These are phyloP conservation scores for Lethenteron camtschaticum DNA, from an alignment of 2,113 vertebrate species.

Conservation along the genomic window DNA sequence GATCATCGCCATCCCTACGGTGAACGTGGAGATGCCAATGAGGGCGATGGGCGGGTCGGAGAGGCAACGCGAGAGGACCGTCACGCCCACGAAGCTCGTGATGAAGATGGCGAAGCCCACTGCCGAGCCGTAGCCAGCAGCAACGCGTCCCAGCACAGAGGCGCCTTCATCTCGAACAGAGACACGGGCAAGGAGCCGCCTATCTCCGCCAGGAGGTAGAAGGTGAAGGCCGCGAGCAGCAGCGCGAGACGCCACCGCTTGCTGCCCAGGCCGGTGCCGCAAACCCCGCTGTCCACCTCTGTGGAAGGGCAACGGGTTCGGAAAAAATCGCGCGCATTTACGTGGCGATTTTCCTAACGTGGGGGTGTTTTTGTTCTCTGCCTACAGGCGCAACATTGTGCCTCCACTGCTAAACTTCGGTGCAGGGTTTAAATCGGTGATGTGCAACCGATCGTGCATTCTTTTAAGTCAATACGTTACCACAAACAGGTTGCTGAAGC, in stretches of 20 bases:
- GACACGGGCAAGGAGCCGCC: background rate
- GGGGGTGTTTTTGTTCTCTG: too few relatives aligned
- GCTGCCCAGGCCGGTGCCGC: background rate
- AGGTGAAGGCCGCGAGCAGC: background rate
- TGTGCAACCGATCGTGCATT: too few relatives aligned
- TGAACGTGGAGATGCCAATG: background rate
- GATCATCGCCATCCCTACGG: constrained; percentile 1
- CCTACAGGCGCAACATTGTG: too few relatives aligned
- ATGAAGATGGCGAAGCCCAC: background rate
- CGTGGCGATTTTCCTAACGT: background rate
- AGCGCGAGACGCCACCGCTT: background rate
- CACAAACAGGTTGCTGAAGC: too few relatives aligned
- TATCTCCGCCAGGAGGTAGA: background rate
- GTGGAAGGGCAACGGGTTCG: constrained; percentile 1
- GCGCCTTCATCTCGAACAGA: constrained; percentile 1
- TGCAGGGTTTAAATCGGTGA: too few relatives aligned
- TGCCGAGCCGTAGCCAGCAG: background rate
- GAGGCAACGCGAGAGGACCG: background rate
- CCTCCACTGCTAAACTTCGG: too few relatives aligned
- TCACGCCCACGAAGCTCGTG: background rate
- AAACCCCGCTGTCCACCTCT: background rate
- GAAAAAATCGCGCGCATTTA: background rate
- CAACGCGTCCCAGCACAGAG: constrained; percentile 1
- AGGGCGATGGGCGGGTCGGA: background rate
- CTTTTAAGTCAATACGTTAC: too few relatives aligned